Base-by-base conservation (phyloP, 2,113 vertebrate species). In the Benthochromis sp. region DNA sequence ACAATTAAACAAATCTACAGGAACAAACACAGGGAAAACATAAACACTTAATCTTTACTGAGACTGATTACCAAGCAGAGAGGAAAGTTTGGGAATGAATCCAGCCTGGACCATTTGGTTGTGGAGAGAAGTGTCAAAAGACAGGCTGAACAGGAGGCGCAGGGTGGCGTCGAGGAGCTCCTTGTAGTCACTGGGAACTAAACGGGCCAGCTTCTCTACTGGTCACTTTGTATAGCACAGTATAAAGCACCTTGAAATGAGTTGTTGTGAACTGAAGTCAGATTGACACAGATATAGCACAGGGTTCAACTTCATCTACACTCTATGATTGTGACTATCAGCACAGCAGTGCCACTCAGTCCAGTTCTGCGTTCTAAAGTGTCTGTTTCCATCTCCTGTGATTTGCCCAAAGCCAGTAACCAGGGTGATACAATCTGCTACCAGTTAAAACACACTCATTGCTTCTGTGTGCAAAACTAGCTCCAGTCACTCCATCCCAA, bases 41-140 rank as follows among this genome's bases (percentile, higher is more conserved):
- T 2, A 78, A 29, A 2, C 40, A 29, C 73, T 82, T 27, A 27
- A 38, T 12, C 27, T 66, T n/a, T 43, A 16, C 50, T n/a, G 71
- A 36, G 38, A 10, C 82, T 29, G 47, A 93, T 93, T 97, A 98
- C 98, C 98, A 84, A 99, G 92, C 59, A 99, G 96, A 0, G 96
- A 92, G 55, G 96, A 98, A 86, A 99, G 97, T 87, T 97, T 98
- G 83, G 97, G 97, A 81, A 99, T 95, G 80, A 99, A 96, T 76
- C 97, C 98, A 17, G 97, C 97, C 95, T 98, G 96, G 12, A 99
- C 98, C 98, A 99, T 99, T 90, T 98, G 98, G 91, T 97, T 96
- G 86, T 98, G 97, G 76, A 99, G 97, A 84, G 96, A 91, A 13
- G 97, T 97, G 95, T 99, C 21, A 21, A 21, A 21, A 21, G 21